Evolutionary conservation across 2,888 invertebrate species (phyloP).

Genomic region (Parasteatoda lunata): DNA sequence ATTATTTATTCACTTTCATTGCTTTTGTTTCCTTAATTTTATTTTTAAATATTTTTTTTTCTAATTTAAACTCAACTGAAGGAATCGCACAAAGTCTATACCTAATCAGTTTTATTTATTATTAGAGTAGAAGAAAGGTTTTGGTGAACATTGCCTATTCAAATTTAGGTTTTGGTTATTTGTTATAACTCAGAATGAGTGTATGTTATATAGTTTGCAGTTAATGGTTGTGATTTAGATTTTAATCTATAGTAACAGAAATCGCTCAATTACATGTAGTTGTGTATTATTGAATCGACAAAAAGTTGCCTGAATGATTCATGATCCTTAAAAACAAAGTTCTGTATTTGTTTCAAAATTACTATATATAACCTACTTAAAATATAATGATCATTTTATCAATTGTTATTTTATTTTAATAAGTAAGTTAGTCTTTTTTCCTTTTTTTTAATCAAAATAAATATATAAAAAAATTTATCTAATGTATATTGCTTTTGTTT

Average conservation of each 20-base stretch:
- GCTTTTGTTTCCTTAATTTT: background rate
- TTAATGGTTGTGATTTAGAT: conserved; percentile 60
- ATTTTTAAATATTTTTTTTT: background rate
- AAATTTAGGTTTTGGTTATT: conserved; percentile 52
- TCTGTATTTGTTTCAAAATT: background rate
- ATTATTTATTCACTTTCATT: too few relatives aligned
- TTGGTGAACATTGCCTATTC: conserved; percentile 29
- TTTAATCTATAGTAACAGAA: conserved; percentile 21
- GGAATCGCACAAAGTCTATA: conserved; percentile 38
- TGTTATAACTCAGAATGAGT: conserved; percentile 13
- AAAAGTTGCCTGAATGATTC: conserved; percentile 28
- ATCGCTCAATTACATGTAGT: conserved; percentile 33
- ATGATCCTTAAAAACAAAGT: background rate
- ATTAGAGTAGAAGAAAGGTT: conserved; percentile 40
- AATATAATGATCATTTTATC: background rate
- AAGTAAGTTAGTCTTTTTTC: background rate
- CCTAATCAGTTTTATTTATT: conserved; percentile 34
- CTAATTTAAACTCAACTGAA: conserved; percentile 8
- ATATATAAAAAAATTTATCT: too few relatives aligned
- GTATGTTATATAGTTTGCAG: conserved; percentile 24
- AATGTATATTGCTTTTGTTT: too few relatives aligned
- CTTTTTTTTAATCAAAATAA: background rate
- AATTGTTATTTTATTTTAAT: background rate
- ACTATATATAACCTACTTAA: background rate
- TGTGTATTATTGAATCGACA: background rate